Base-by-base conservation (phyloP, 1,140 invertebrate species). In the Drosophila carrolli region DNA sequence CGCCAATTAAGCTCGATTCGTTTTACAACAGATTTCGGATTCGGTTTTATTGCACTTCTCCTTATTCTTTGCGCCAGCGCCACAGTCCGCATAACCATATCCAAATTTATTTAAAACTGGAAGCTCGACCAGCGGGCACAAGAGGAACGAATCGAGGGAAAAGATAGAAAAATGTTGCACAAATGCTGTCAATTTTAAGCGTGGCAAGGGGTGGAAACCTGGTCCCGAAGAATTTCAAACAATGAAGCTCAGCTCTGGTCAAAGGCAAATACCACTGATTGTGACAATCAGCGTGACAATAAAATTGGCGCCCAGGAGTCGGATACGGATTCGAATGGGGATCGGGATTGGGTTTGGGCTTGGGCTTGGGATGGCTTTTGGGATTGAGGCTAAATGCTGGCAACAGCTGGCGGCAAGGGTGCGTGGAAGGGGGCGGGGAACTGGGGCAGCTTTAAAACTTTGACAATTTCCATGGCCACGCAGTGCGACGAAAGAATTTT, bases 241-340 rank as follows among this genome's bases (percentile, higher is more conserved):
- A 82, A 82, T 76, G 71, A 70, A 76, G 75, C 79, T 83, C 54
- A 59, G 47, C 46, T 79, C 67, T 88, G 83, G 83, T 86, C 75
- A 86, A 86, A 86, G 71, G 75, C 79, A 86, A 86, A 86, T 88
- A 86, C 83, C 83, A 76, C 83, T 86, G 83, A 86, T 86, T 86
- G 83, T 83, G 83, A 88, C 83, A 86, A 86, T 86, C 83, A 88
- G 83, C 79, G 79, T 83, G 83, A 73, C 79, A 76, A 79, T 79
- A 76, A 86, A 86, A 86, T 83, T 86, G 83, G 79, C 71, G 78
- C 62, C 44, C 75, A 72, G 71, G 65, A 53, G 62, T 41, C 19
- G 40, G 54, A 71, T 48, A 19, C 14, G 40, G 41, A 55, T 14
- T 68, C 23, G 27, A 67, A 70, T 73, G 50, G 41, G 38, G 27